These are phyloP conservation scores for Lithophane socia DNA, from an alignment of 2,888 invertebrate genomes.

Conservation along the genomic window DNA sequence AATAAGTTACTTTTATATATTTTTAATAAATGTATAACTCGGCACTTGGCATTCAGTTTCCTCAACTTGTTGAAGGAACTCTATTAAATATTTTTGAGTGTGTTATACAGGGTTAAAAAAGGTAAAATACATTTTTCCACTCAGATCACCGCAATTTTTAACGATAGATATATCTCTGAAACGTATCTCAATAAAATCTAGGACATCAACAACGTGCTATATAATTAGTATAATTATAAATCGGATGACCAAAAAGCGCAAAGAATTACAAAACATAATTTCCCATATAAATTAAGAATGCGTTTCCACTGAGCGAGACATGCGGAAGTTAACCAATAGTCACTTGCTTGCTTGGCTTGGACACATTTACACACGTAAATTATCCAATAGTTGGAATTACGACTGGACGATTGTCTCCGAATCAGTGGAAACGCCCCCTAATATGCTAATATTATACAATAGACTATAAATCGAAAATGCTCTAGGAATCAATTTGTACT, in stretches of 20 bases:
- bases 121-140: too few species aligned
- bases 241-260: constrained; percentile 54
- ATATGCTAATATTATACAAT: constrained; percentile 21
- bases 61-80: neutral
- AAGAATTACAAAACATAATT: constrained; percentile 19
- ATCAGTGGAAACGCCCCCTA: constrained; percentile 17
- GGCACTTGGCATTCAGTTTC: constrained; percentile 11
- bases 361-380: neutral
- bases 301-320: constrained; percentile 37
- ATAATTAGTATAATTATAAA: constrained; percentile 38
- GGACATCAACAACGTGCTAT: constrained; percentile 42
- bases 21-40: neutral
- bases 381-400: neutral
- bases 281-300: constrained; percentile 1
- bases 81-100: neutral
- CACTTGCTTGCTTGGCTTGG: neutral
- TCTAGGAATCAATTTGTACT: constrained; percentile 43
- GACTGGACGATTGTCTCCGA: neutral
- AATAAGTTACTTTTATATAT: neutral
- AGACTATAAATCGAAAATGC: constrained; percentile 25
- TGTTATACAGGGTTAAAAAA: neutral
- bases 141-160: constrained; percentile 2
- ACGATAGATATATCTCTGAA: constrained; percentile 39
- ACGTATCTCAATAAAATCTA: constrained; percentile 47
- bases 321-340: neutral